Conservation (phyloP, 37 sponge, comb jelly and placozoan species). For the Halichondria panicea region DNA sequence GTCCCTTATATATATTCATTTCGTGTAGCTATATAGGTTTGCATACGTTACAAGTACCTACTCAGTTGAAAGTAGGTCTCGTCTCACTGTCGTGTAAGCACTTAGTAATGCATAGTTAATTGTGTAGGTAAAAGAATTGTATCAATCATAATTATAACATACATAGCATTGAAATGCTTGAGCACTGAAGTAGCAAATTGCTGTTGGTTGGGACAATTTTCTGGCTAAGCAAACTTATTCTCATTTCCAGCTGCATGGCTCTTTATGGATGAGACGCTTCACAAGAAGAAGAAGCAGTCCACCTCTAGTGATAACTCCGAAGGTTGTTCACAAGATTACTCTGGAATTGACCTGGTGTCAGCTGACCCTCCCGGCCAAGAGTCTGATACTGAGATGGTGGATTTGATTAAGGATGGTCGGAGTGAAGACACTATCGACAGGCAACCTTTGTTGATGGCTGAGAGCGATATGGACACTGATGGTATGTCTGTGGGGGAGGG, state of each 20-base stretch:
- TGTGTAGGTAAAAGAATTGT: neutral
- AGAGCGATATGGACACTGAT: slow-evolving; percentile 43
- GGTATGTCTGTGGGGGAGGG: neutral
- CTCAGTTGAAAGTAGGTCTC: neutral
- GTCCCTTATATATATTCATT: neutral
- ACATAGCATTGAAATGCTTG: neutral
- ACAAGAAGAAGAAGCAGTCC: slow-evolving; percentile 22
- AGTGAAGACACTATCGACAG: neutral
- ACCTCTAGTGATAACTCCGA: neutral
- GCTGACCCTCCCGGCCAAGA: neutral
- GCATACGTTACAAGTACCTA: neutral
- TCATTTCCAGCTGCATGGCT: slow-evolving; percentile 37
- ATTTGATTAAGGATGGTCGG: neutral
- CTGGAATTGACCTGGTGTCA: slow-evolving; percentile 29
- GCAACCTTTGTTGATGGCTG: neutral
- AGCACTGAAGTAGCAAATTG: too few species aligned
- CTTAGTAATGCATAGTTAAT: neutral
- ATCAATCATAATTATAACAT: neutral
- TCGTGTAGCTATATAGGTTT: neutral
- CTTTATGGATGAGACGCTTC: slow-evolving; percentile 76
- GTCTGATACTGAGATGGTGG: slow-evolving; percentile 21
- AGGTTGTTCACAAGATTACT: neutral
- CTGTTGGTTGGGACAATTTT: too few species aligned
- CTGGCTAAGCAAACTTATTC: neutral
- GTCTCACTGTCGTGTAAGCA: too few species aligned